Percentiles rank a stretch among this genome's conserved stretches.
These are phyloP conservation scores for Caenorhabditis becei DNA, from an alignment of 2,888 invertebrate genomes.

Conservation along the genomic window DNA sequence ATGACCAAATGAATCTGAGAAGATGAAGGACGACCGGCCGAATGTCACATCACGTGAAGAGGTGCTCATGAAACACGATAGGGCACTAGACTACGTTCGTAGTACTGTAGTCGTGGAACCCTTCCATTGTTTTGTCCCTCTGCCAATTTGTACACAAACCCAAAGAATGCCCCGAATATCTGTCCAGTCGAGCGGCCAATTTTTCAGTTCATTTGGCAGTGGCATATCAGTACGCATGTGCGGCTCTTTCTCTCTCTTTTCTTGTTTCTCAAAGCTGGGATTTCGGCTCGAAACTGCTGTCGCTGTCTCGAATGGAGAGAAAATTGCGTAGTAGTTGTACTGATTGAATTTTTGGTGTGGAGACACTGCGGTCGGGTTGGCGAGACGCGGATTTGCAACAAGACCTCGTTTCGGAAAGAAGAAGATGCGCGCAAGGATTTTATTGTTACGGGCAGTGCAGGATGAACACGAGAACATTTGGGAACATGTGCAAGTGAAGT, in stretches of 20 bases:
- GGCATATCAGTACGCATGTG: conserved; percentile 29
- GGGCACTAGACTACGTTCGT: not conserved
- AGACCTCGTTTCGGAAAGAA: conserved; percentile 9
- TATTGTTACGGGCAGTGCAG: conserved; percentile 22
- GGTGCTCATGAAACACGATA: conserved; percentile 15
- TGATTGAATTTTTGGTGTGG: conserved; percentile 59
- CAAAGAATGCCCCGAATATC: not conserved
- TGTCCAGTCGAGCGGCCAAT: not conserved
- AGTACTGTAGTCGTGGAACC: not conserved
- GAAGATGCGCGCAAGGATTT: conserved; percentile 3
- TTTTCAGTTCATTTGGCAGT: conserved; percentile 51
- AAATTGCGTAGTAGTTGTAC: conserved; percentile 60
- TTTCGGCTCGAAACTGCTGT: conserved; percentile 21
- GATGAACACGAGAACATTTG: conserved; percentile 18
- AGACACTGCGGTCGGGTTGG: conserved; percentile 44
- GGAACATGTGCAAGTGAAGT: too few species aligned
- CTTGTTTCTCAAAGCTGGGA: conserved; percentile 6
- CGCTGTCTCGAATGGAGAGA: conserved; percentile 42
- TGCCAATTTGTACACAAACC: not conserved
- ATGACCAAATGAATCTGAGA: conserved; percentile 43
- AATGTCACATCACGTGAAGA: conserved; percentile 8
- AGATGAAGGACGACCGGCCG: not conserved
- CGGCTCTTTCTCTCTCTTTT: conserved; percentile 25
- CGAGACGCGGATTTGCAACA: conserved; percentile 38
- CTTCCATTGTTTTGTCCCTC: not conserved